Percentiles rank a stretch among this genome's conserved stretches.
These are phyloP conservation scores for Nephrotoma appendiculata DNA, from an alignment of 2,888 invertebrate species.

Conservation along the genomic window DNA sequence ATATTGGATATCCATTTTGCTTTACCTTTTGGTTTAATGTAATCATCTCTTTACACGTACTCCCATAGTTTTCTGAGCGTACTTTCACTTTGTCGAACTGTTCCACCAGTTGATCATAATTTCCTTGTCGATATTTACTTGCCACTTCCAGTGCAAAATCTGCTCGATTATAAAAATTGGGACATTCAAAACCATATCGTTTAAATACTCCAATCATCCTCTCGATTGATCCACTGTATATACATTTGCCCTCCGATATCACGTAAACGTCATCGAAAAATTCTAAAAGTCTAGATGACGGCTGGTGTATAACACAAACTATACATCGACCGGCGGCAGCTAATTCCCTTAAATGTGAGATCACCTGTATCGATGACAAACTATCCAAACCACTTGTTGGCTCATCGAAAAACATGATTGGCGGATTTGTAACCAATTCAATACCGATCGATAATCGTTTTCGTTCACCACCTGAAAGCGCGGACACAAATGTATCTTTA, in stretches of 20 bases:
- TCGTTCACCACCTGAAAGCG: slow-evolving; percentile 76
- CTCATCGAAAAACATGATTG: slow-evolving; percentile 88
- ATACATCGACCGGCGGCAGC: slow-evolving; percentile 71
- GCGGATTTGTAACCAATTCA: slow-evolving; percentile 81
- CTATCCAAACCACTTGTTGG: slow-evolving; percentile 78
- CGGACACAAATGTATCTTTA: slow-evolving; percentile 47
- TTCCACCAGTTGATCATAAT: slow-evolving; percentile 27
- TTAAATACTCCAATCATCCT: slow-evolving; percentile 58
- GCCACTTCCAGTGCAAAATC: slow-evolving; percentile 59
- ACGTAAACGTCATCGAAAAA: slow-evolving; percentile 80
- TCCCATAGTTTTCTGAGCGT: not conserved
- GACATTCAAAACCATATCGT: slow-evolving; percentile 55
- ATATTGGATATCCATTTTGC: slow-evolving; percentile 19
- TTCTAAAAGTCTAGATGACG: slow-evolving; percentile 68
- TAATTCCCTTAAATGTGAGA: slow-evolving; percentile 59
- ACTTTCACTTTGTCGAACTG: not conserved
- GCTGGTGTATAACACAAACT: slow-evolving; percentile 82
- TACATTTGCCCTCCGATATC: slow-evolving; percentile 58
- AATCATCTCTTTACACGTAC: not conserved
- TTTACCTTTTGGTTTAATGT: not conserved
- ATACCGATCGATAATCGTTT: slow-evolving; percentile 80
- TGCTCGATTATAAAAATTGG: slow-evolving; percentile 78
- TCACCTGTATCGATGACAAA: slow-evolving; percentile 65
- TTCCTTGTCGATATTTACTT: slow-evolving; percentile 37
- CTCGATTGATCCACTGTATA: slow-evolving; percentile 61